These are phyloP conservation scores for Rhipidura dahli DNA, from an alignment of 2,113 vertebrate genomes.

Conservation along the genomic window DNA sequence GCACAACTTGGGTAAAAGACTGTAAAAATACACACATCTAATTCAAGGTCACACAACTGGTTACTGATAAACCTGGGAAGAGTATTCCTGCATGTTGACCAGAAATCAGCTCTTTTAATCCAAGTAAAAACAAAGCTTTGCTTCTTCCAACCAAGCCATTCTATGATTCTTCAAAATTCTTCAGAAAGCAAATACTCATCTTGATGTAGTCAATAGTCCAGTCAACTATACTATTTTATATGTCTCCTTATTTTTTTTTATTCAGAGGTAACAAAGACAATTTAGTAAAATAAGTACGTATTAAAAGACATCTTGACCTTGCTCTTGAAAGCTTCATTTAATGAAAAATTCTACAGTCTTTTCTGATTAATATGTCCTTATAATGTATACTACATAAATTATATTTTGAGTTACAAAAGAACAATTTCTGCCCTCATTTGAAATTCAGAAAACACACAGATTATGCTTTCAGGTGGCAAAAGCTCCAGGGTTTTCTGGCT, in stretches of 20 bases:
- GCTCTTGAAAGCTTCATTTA: neutral
- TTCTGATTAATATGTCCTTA: constrained; percentile 28
- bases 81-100: neutral
- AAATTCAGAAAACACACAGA: constrained; percentile 67
- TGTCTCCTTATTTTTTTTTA: neutral
- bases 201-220: neutral
- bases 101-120: neutral
- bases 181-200: neutral
- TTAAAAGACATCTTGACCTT: constrained; percentile 43
- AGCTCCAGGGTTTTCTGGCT: constrained; percentile 58
- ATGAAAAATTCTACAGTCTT: constrained; percentile 8
- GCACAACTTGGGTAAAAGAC: neutral
- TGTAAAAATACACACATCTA: neutral
- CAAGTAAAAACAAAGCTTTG: neutral
- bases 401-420: constrained; percentile 45
- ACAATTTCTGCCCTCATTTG: constrained; percentile 57
- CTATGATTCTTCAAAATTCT: neutral
- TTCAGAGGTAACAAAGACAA: constrained; percentile 15
- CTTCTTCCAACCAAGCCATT: neutral
- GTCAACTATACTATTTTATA: neutral
- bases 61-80: neutral
- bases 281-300: neutral
- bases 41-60: neutral
- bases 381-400: constrained; percentile 70
- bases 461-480: constrained; percentile 71